phyloP scores from a whole-genome alignment of 2,888 invertebrate genomes.

The Phyllotreta cruciferae region DNA sequence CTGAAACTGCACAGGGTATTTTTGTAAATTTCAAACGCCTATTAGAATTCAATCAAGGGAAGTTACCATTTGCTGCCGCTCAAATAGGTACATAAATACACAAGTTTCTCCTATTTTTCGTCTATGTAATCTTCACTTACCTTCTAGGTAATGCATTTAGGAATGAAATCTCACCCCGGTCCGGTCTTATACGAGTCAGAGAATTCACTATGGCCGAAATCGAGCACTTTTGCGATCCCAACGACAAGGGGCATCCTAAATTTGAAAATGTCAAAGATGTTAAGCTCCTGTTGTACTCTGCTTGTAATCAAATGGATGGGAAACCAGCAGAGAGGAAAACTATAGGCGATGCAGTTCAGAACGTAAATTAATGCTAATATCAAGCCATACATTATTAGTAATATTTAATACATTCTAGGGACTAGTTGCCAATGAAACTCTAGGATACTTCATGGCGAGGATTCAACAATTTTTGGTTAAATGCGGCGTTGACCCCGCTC shows the following conservation, averaged over 20 bases:
- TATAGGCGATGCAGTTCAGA: constrained; percentile 86
- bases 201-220: constrained; percentile 99
- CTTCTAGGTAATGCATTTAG: constrained; percentile 85
- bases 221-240: constrained; percentile 98
- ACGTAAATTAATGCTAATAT: constrained; percentile 35
- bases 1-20: constrained; percentile 99
- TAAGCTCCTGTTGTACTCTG: constrained; percentile 86
- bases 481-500: constrained; percentile 85
- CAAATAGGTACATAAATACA: constrained; percentile 79
- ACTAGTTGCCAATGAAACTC: constrained; percentile 94
- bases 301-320: constrained; percentile 97
- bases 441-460: constrained; percentile 97
- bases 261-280: constrained; percentile 81
- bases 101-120: not conserved
- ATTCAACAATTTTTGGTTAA: constrained; percentile 88
- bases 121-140: not conserved
- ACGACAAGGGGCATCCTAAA: constrained; percentile 86
- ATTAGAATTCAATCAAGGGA: constrained; percentile 96
- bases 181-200: constrained; percentile 92
- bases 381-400: not conserved
- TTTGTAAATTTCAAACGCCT: constrained; percentile 99
- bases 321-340: constrained; percentile 77
- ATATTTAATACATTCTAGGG: constrained; percentile 60
- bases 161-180: constrained; percentile 98
- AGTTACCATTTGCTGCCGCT: constrained; percentile 96